These are phyloP conservation scores for Heteromyza rotundicornis DNA, from an alignment of 2,888 invertebrate genomes.

Conservation along the genomic window DNA sequence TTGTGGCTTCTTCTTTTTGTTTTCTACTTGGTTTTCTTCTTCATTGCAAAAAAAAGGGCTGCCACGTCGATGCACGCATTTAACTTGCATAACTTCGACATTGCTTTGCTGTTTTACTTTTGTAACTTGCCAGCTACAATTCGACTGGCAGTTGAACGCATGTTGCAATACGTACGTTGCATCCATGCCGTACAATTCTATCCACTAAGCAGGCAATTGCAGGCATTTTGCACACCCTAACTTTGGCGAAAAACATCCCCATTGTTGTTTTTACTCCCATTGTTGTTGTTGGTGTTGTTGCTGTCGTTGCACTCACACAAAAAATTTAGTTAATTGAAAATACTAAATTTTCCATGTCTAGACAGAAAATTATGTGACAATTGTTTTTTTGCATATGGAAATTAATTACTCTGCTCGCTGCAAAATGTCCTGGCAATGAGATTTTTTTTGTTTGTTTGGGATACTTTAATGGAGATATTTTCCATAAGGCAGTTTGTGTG, in stretches of 20 bases:
- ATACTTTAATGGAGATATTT: no score
- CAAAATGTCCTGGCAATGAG: neutral
- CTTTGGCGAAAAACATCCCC: neutral
- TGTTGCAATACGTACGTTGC: neutral
- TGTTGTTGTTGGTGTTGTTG: slow-evolving; percentile 26
- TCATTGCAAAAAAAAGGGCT: neutral
- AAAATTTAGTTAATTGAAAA: slow-evolving; percentile 56
- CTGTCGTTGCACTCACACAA: slow-evolving; percentile 5
- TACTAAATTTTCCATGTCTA: slow-evolving; percentile 61
- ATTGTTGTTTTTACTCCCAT: slow-evolving; percentile 23
- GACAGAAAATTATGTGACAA: slow-evolving; percentile 62
- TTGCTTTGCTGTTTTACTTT: neutral
- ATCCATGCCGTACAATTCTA: neutral
- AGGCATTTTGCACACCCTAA: neutral
- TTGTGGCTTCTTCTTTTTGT: neutral
- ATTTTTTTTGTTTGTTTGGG: no score
- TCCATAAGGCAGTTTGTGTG: no score
- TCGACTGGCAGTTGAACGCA: no score
- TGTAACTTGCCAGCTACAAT: neutral
- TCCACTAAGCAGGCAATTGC: neutral
- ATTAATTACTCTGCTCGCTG: slow-evolving; percentile 48
- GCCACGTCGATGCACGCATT: neutral
- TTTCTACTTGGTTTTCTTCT: no score
- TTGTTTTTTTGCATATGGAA: slow-evolving; percentile 53
- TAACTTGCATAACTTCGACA: neutral